Conservation (phyloP, 2,797 vertebrate species). For the Oreortyx pictus region DNA sequence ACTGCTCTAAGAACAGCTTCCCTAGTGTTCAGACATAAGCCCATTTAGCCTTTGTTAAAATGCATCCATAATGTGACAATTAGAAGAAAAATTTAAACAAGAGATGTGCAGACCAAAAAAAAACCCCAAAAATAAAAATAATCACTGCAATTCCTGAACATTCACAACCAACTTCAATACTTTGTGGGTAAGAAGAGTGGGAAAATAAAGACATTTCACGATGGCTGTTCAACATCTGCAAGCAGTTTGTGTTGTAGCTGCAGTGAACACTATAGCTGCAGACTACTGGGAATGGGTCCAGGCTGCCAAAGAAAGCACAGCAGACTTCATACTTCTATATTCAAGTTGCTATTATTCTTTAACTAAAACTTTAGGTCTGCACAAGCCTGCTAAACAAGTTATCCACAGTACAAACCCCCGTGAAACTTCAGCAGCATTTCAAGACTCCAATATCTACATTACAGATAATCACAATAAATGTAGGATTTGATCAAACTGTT, state of each 20-base stretch:
- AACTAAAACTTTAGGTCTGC: background rate
- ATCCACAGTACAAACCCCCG: background rate
- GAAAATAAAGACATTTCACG: conserved; percentile 35
- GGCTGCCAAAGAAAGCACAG: conserved; percentile 5
- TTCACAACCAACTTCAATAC: background rate
- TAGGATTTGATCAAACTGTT: background rate
- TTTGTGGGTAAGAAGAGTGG: conserved; percentile 23
- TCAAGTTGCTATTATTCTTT: background rate
- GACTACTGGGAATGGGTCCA: conserved; percentile 31
- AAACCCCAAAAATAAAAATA: background rate
- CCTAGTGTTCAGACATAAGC: conserved; percentile 36
- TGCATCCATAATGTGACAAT: background rate
- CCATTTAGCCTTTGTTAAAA: background rate
- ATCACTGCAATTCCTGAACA: background rate
- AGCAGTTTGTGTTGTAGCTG: conserved; percentile 44
- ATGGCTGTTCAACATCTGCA: conserved; percentile 54
- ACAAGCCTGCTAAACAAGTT: background rate
- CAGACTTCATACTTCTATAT: background rate
- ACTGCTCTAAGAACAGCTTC: conserved; percentile 5
- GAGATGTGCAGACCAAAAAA: background rate
- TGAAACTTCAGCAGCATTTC: background rate
- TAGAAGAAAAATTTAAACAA: background rate
- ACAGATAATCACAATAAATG: background rate
- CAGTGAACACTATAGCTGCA: conserved; percentile 51
- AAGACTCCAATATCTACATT: background rate